Conservation (phyloP, 2,113 vertebrate species). For the Cololabis saira region DNA sequence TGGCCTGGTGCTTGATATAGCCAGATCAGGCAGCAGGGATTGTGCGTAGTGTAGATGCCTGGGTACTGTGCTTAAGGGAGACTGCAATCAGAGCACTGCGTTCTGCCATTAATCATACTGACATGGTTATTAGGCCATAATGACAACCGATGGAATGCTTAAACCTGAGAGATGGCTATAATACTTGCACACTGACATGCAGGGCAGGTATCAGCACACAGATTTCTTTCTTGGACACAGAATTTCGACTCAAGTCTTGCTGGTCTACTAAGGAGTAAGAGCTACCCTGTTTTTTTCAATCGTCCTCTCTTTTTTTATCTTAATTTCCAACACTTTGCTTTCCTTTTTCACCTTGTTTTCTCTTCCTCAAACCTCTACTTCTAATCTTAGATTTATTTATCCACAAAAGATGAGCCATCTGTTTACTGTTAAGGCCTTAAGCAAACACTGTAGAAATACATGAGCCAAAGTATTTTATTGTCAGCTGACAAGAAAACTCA, state of each 20-base stretch:
- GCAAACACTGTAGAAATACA: too few species aligned
- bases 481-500: conserved; percentile 7
- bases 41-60: conserved; percentile 56
- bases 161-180: conserved; percentile 54
- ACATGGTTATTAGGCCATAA: conserved; percentile 72
- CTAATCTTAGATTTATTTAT: not conserved
- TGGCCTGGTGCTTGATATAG: not conserved
- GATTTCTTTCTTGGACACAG: conserved; percentile 1
- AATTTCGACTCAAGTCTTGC: conserved; percentile 11
- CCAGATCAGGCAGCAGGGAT: not conserved
- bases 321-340: not conserved
- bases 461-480: not conserved
- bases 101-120: conserved; percentile 71
- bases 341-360: not conserved
- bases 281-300: conserved; percentile 19
- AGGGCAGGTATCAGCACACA: conserved; percentile 35
- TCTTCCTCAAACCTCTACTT: not conserved
- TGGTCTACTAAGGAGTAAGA: conserved; percentile 49
- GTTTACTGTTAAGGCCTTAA: not conserved
- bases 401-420: not conserved
- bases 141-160: conserved; percentile 62
- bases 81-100: conserved; percentile 49
- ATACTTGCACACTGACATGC: conserved; percentile 49
- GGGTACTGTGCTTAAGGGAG: conserved; percentile 33
- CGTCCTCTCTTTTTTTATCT: not conserved